These are phyloP conservation scores for Pomatostomus ruficeps DNA, from an alignment of 2,113 vertebrate species.

Conservation along the genomic window DNA sequence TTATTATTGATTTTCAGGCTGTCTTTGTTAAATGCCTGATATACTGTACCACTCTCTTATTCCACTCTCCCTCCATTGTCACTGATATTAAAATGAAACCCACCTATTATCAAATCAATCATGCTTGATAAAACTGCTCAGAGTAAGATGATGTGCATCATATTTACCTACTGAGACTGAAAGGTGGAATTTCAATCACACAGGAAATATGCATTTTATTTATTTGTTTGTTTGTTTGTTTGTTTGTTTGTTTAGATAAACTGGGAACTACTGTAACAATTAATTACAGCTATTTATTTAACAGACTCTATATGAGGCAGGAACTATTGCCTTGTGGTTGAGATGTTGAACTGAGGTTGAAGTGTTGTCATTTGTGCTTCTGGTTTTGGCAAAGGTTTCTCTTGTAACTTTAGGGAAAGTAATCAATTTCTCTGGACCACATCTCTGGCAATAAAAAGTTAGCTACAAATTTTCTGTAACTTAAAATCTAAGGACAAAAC, in stretches of 20 bases:
- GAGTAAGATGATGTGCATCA: neutral
- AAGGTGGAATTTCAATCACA: constrained; percentile 3
- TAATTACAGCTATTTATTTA: constrained; percentile 32
- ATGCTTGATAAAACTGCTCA: constrained; percentile 43
- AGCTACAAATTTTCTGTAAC: neutral
- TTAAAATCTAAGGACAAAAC: neutral
- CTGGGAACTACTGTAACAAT: neutral
- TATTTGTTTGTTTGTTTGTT: constrained; percentile 16
- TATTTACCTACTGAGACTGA: constrained; percentile 42
- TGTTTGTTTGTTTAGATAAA: constrained; percentile 34
- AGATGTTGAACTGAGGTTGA: neutral
- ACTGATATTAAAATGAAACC: constrained; percentile 70
- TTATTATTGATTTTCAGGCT: constrained; percentile 75
- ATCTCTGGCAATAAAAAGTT: neutral
- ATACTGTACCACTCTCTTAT: constrained; percentile 58
- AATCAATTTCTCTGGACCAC: neutral
- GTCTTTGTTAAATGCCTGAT: constrained; percentile 74
- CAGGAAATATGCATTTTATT: neutral
- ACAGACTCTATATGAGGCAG: neutral
- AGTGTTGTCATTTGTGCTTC: neutral
- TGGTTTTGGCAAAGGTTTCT: neutral
- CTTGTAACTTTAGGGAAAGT: neutral
- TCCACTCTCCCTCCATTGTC: constrained; percentile 55
- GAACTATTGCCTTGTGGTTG: neutral
- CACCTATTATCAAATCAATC: constrained; percentile 70